Conservation (phyloP, 2,888 invertebrate species). For the Eilema depressum region DNA sequence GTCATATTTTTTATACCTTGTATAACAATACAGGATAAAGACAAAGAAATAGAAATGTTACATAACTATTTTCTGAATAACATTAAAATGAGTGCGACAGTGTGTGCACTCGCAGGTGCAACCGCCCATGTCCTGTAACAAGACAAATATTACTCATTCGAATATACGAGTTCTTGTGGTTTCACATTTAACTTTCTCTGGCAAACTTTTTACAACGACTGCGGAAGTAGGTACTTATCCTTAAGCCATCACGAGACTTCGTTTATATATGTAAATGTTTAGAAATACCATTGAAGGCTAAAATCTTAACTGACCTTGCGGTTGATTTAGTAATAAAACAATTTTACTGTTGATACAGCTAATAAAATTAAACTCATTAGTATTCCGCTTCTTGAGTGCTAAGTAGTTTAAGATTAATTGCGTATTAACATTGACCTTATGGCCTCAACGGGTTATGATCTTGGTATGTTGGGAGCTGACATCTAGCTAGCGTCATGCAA, state of each 20-base stretch:
- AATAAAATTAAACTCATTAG: conserved; percentile 51
- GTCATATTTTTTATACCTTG: too few relatives aligned
- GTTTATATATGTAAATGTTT: conserved; percentile 32
- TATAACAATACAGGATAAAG: neutral
- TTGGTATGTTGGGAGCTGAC: conserved; percentile 11
- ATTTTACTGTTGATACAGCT: conserved; percentile 49
- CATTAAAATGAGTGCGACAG: neutral
- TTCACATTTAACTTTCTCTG: conserved; percentile 78
- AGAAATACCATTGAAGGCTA: conserved; percentile 51
- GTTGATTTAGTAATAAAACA: conserved; percentile 55
- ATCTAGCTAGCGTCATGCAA: neutral
- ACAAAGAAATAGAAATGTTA: neutral
- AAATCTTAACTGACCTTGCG: conserved; percentile 55
- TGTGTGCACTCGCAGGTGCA: conserved; percentile 6
- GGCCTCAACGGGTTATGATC: conserved; percentile 38
- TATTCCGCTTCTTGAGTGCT: conserved; percentile 44
- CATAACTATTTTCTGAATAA: neutral
- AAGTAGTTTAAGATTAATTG: conserved; percentile 49
- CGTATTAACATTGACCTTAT: conserved; percentile 52
- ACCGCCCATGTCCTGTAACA: conserved; percentile 36
- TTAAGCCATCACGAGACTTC: conserved; percentile 37
- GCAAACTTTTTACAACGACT: conserved; percentile 56
- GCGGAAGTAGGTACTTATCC: conserved; percentile 53
- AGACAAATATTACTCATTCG: conserved; percentile 49
- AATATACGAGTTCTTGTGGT: conserved; percentile 62